Base-by-base conservation (phyloP, 2,888 invertebrate species). In the Hydriomena furcata region DNA sequence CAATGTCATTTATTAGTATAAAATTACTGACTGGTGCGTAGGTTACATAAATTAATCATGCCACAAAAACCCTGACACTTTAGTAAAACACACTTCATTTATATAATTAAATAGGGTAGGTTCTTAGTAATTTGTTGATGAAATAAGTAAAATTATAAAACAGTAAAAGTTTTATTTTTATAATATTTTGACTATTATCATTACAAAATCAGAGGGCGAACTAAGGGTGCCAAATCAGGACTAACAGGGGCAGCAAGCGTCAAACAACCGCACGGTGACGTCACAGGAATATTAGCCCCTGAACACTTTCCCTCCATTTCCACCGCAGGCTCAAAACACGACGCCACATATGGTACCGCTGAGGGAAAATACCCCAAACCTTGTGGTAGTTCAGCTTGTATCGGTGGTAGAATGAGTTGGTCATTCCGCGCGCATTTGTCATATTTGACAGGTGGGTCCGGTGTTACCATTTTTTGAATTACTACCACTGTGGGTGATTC, bases 321-420 rank as follows among this genome's bases (percentile, higher is more conserved):
- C 3, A 55, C 25, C 0, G 60, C 61, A 5, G 70, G 65, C 4
- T 57, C 42, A 45, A 60, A 78, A 2, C 63, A 66, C 1, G 64
- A 57, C 0, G 68, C 63, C 0, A 73, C 77, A 35, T 17, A 35
- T 1, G 47, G 73, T 0, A 70, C 54, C 0, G 73, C 76, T 0
- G 75, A 53, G 1, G 66, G 63, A 5, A 74, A 61, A 38, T 75
- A 80, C 0, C 80, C 79, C 6, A 80, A 42, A 0, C 76, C 79
- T 23, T 41, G 47, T 0, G 73, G 75, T 6, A 80, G 41, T n/a
- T 78, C 77, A 0, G 58, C 58, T 1, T 66, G 42, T 1, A 52
- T n/a, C 2, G 80, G 80, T 0, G 80, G 76, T 17, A 72, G 46
- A 40, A 80, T 68, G 0, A 78, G 54, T 21, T 72, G 70, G 1